These are phyloP conservation scores for Echiichthys vipera DNA, from an alignment of 2,797 vertebrate species.

Conservation along the genomic window DNA sequence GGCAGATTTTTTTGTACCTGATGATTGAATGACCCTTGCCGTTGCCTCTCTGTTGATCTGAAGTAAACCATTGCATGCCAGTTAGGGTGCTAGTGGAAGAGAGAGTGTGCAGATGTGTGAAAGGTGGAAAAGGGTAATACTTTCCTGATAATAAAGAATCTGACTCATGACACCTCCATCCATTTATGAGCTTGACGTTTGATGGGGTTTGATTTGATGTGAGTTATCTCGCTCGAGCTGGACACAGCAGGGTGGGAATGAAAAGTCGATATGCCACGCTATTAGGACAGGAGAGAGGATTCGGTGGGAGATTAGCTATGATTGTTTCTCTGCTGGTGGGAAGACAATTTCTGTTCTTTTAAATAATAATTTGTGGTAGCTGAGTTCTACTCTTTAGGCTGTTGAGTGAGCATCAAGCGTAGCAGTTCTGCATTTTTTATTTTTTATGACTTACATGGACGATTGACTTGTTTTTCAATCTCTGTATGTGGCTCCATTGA, in stretches of 20 bases:
- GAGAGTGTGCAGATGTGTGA: conserved; percentile 11
- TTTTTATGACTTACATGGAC: conserved; percentile 23
- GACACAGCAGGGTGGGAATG: conserved; percentile 54
- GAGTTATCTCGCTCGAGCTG: conserved; percentile 67
- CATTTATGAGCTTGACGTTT: conserved; percentile 64
- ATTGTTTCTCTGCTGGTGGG: conserved; percentile 43
- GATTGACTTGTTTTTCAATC: conserved; percentile 26
- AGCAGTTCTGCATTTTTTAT: conserved; percentile 1
- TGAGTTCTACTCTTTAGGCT: background rate
- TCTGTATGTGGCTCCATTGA: conserved; percentile 17
- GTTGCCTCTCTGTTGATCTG: conserved; percentile 40
- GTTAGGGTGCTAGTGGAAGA: conserved; percentile 5
- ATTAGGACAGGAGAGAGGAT: conserved; percentile 43
- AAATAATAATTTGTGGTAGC: conserved; percentile 26
- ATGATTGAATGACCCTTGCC: conserved; percentile 64
- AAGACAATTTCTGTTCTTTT: conserved; percentile 36
- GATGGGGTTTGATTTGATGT: conserved; percentile 67
- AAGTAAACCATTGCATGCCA: conserved; percentile 51
- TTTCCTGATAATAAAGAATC: conserved; percentile 68
- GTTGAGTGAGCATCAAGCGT: background rate
- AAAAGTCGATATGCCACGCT: conserved; percentile 47
- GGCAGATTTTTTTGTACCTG: conserved; percentile 33
- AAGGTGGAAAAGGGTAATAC: conserved; percentile 62
- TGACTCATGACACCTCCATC: conserved; percentile 67
- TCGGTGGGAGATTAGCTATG: conserved; percentile 44